A percentile compares a stretch with the other conserved stretches of the same genome.
These are phyloP conservation scores for Heliocidaris tuberculata DNA, from an alignment of 35 echinoderm and acorn worm species.

Conservation along the genomic window DNA sequence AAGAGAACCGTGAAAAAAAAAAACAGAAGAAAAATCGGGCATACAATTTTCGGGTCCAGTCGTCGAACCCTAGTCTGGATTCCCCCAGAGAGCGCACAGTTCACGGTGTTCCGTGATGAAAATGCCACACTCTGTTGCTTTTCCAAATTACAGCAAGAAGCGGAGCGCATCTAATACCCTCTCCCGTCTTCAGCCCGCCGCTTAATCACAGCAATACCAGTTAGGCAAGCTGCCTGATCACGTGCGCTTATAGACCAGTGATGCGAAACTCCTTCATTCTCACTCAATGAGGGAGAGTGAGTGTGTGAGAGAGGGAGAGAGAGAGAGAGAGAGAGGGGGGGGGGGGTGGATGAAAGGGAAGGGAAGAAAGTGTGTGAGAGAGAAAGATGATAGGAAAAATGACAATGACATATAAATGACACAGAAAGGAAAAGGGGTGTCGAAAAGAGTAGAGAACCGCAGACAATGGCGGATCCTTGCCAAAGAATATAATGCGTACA, in stretches of 20 bases:
- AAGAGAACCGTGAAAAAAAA: neutral
- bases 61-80: slow-evolving; percentile 22
- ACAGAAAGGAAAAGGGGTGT: too few relatives aligned
- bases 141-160: slow-evolving; percentile 45
- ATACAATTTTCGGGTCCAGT: neutral
- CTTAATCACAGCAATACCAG: slow-evolving; percentile 40
- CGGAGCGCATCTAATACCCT: slow-evolving; percentile 48
- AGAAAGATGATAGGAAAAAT: too few relatives aligned
- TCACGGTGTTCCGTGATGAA: slow-evolving; percentile 36
- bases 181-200: slow-evolving; percentile 18
- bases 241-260: neutral
- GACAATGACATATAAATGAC: too few relatives aligned
- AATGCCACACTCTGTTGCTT: slow-evolving; percentile 33
- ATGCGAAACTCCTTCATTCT: slow-evolving; percentile 12
- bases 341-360: neutral
- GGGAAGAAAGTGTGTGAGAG: neutral
- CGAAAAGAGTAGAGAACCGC: too few relatives aligned
- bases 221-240: slow-evolving; percentile 13
- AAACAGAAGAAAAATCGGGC: neutral
- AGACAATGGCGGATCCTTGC: too few relatives aligned
- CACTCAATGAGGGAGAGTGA: neutral
- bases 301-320: neutral
- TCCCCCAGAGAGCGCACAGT: neutral
- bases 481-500: too few relatives aligned
- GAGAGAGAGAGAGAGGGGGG: neutral